Evolutionary conservation across 2,113 vertebrate species (phyloP), one percentile per base, ranked within the genome.

Genomic region (Piprites chloris): DNA sequence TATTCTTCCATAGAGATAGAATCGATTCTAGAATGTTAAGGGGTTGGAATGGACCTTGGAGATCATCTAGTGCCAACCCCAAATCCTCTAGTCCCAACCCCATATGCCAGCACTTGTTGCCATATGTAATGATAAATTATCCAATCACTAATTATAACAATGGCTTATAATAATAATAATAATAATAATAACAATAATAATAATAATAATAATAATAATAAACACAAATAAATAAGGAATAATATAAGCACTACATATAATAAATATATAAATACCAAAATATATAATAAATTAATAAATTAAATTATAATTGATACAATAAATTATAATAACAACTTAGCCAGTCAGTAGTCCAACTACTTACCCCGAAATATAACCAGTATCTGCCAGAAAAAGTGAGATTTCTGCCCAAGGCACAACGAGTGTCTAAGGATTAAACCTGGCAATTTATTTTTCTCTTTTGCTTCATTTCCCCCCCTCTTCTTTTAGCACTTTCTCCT

Each of bases 341-440:
- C 49, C 4, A 50, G 15, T 23, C n/a, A 7, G 3, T 55, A 47
- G 26, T 62, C 12, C 6, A 32, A 26, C 4, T 23, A 13, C 12
- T 72, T 24, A 12, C 4, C 27, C 12, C 62, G 72, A 79, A 67
- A 37, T 27, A 41, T 14, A 41, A 63, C 19, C 3, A 53, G 2
- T 20, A 42, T 33, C 23, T 47, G 3, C 6, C 75, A 30, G 30
- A 76, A 88, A 71, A 1, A 7, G 4, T n/a, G 19, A 32, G 4
- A 27, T 37, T 14, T n/a, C 15, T 28, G 47, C n/a, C 16, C 26
- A 35, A 4, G 2, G 30, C 13, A 59, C 14, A 4, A 11, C 0
- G 0, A n/a, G 5, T 22, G 22, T 32, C 16, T 65, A 23, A 75
- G 8, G 26, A 9, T 9, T 5, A 46, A 77, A 65, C 13, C 12